These are phyloP conservation scores for Apogon hyalosoma DNA, from an alignment of 2,797 vertebrate genomes.

Conservation along the genomic window DNA sequence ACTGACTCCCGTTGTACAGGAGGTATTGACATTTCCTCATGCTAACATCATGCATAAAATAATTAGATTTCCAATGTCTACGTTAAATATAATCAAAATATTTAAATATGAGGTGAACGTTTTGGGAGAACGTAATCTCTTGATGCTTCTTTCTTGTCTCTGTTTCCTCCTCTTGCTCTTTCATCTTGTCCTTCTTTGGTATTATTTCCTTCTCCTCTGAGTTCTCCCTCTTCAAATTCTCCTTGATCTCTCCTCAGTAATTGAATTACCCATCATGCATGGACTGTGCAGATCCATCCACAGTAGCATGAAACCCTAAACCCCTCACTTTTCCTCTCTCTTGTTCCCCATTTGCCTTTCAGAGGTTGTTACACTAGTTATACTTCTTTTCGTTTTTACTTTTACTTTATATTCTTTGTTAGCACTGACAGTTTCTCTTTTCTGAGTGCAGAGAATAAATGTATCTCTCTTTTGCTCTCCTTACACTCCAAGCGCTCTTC, in stretches of 20 bases:
- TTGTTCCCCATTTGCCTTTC: conserved; percentile 13
- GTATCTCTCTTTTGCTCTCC: too few relatives aligned
- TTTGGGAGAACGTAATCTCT: conserved; percentile 10
- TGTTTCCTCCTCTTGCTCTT: neutral
- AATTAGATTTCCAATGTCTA: too few relatives aligned
- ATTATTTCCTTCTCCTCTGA: conserved; percentile 3
- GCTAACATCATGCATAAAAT: too few relatives aligned
- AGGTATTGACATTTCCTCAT: too few relatives aligned
- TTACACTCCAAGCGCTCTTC: too few relatives aligned
- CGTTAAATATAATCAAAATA: too few relatives aligned
- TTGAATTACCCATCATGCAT: conserved; percentile 45
- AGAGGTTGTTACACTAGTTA: conserved; percentile 3
- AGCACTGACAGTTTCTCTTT: neutral
- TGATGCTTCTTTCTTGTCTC: conserved; percentile 3
- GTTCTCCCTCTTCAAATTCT: conserved; percentile 3
- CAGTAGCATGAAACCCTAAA: conserved; percentile 46
- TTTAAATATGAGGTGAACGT: too few relatives aligned
- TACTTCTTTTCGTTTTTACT: neutral
- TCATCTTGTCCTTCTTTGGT: neutral
- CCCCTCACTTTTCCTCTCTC: conserved; percentile 14
- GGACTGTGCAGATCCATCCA: conserved; percentile 29
- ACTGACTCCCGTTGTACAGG: too few relatives aligned
- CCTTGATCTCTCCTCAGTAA: conserved; percentile 26
- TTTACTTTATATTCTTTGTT: neutral
- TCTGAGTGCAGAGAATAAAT: too few relatives aligned